Conservation (phyloP, 1,140 invertebrate species). For the Eulimnadia texana region DNA sequence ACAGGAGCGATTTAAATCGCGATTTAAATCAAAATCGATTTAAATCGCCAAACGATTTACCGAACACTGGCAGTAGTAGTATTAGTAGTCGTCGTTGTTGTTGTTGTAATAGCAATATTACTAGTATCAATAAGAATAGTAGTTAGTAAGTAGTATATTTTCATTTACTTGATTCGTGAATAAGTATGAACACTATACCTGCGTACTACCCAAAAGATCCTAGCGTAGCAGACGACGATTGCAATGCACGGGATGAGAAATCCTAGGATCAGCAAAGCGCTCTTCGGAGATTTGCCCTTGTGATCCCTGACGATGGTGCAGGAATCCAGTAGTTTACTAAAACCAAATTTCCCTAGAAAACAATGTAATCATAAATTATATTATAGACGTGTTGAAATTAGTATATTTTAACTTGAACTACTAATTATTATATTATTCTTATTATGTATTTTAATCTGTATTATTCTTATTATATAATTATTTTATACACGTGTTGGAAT, state of each 20-base stretch:
- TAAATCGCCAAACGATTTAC: no score
- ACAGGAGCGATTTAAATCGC: no score
- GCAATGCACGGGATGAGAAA: constrained; percentile 65
- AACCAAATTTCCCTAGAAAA: constrained; percentile 46
- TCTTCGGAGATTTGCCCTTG: constrained; percentile 53
- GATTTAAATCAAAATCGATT: no score
- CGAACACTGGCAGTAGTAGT: no score
- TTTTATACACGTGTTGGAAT: no score
- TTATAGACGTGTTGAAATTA: neutral
- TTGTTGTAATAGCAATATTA: neutral
- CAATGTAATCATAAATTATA: neutral
- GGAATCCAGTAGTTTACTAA: constrained; percentile 54
- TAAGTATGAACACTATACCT: neutral
- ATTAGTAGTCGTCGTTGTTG: no score
- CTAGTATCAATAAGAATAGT: neutral
- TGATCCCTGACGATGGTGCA: constrained; percentile 59
- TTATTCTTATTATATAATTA: no score
- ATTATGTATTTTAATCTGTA: no score
- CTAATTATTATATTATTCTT: no score
- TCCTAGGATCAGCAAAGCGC: constrained; percentile 63
- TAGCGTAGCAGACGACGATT: constrained; percentile 65
- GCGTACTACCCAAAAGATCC: constrained; percentile 64
- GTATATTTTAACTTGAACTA: no score
- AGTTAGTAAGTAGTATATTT: neutral
- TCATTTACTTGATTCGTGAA: neutral